Percentiles rank a stretch among this genome's conserved stretches.
phyloP scores from a whole-genome alignment of 2,888 invertebrate species.

The Myathropa florea region DNA sequence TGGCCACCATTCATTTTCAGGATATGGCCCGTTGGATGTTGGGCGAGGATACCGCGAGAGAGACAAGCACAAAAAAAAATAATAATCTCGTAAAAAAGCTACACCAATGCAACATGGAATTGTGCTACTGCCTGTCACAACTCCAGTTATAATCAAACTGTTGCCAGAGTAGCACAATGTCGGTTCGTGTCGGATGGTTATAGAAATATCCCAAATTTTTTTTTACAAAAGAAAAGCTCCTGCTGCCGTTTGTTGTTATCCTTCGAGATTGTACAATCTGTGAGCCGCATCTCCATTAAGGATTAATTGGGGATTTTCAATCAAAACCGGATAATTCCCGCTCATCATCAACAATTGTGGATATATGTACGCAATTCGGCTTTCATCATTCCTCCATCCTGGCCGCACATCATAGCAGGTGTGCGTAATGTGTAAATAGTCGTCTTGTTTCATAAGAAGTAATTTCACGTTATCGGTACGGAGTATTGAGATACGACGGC shows the following conservation, averaged over 20 bases:
- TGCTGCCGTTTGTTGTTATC: conserved; percentile 26
- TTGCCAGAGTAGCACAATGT: conserved; percentile 69
- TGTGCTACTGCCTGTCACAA: conserved; percentile 51
- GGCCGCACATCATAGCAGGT: neutral
- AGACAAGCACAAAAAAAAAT: conserved; percentile 2
- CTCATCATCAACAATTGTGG: neutral
- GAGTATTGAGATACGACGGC: neutral
- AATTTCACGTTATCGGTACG: neutral
- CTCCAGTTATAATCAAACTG: conserved; percentile 71
- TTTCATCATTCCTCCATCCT: neutral
- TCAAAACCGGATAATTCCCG: conserved; percentile 18
- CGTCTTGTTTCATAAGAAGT: conserved; percentile 18
- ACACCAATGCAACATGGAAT: conserved; percentile 61
- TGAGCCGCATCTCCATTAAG: conserved; percentile 28
- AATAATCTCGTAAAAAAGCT: conserved; percentile 51
- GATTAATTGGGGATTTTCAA: conserved; percentile 37
- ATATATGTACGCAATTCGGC: neutral
- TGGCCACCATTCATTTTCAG: conserved; percentile 54
- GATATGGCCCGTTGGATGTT: conserved; percentile 43
- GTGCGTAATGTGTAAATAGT: conserved; percentile 11
- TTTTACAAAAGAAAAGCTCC: conserved; percentile 34
- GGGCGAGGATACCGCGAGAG: conserved; percentile 54
- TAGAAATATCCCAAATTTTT: conserved; percentile 18
- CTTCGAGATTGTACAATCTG: neutral
- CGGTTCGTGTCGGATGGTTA: conserved; percentile 59